Conservation (phyloP, 2,888 invertebrate species). For the Blastobasis adustella region DNA sequence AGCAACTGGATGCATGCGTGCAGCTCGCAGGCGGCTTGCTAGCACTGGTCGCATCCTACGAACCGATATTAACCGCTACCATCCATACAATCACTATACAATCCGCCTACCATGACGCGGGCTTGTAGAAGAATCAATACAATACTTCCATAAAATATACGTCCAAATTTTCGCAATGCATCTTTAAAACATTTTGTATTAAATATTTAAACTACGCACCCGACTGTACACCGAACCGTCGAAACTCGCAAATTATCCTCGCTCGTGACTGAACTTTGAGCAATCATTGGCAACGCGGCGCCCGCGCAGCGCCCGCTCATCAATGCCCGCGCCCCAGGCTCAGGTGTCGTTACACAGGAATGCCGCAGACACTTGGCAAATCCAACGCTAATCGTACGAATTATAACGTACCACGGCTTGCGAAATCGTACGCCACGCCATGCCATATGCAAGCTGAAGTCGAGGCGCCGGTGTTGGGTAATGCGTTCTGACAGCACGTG, state of each 20-base stretch:
- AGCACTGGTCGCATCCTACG: too few relatives aligned
- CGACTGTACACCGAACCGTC: constrained; percentile 45
- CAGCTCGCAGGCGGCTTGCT: too few relatives aligned
- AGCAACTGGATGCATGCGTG: too few relatives aligned
- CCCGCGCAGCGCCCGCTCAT: constrained; percentile 25
- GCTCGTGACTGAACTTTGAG: constrained; percentile 63
- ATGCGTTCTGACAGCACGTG: too few relatives aligned
- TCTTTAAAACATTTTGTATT: background rate
- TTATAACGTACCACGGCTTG: background rate
- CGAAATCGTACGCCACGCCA: constrained; percentile 3
- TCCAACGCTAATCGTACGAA: constrained; percentile 3
- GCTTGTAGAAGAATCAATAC: too few relatives aligned
- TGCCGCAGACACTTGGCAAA: constrained; percentile 2
- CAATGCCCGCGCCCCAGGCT: constrained; percentile 31
- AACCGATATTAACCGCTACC: too few relatives aligned
- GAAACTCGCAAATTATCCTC: constrained; percentile 61
- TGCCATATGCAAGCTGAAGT: background rate
- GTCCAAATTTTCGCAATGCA: background rate
- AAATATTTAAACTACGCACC: background rate
- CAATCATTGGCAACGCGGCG: constrained; percentile 50
- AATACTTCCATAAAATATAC: background rate
- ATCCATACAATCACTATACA: too few relatives aligned
- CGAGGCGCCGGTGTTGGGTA: too few relatives aligned
- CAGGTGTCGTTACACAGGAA: constrained; percentile 23
- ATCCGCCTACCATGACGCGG: too few relatives aligned